Percentiles rank a stretch among this genome's conserved stretches.
These are phyloP conservation scores for Taeniopygia guttata DNA, from an alignment of 2,797 vertebrate genomes.

Conservation along the genomic window DNA sequence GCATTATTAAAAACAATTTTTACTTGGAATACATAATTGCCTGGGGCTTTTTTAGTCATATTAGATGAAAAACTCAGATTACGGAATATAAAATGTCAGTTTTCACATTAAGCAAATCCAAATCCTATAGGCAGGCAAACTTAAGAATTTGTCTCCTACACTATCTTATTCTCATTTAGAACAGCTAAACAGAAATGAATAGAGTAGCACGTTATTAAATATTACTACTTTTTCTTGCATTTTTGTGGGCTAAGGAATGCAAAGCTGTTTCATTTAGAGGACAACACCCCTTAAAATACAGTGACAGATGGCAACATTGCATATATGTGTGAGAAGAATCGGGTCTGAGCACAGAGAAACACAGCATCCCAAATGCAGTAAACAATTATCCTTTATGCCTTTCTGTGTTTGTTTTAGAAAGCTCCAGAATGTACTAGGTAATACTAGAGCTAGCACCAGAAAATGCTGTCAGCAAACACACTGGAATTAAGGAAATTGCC, in stretches of 20 bases:
- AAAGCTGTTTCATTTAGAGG: neutral
- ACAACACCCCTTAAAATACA: neutral
- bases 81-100: neutral
- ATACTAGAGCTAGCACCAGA: neutral
- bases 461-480: neutral
- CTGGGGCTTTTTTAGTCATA: rapidly evolving
- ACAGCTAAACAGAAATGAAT: neutral
- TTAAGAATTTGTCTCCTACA: neutral
- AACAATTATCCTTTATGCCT: neutral
- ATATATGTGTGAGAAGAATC: neutral
- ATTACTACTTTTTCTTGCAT: neutral
- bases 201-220: neutral
- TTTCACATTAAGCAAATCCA: neutral
- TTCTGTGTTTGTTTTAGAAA: neutral
- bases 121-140: neutral
- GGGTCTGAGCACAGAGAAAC: neutral
- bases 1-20: neutral
- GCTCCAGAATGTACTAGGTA: neutral
- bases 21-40: neutral
- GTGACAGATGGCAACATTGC: neutral
- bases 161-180: neutral
- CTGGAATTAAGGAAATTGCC: neutral
- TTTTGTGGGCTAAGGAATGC: neutral
- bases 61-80: neutral
- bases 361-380: neutral